phyloP scores from a whole-genome alignment of 2,888 invertebrate species.

The Odontomyia ornata region DNA sequence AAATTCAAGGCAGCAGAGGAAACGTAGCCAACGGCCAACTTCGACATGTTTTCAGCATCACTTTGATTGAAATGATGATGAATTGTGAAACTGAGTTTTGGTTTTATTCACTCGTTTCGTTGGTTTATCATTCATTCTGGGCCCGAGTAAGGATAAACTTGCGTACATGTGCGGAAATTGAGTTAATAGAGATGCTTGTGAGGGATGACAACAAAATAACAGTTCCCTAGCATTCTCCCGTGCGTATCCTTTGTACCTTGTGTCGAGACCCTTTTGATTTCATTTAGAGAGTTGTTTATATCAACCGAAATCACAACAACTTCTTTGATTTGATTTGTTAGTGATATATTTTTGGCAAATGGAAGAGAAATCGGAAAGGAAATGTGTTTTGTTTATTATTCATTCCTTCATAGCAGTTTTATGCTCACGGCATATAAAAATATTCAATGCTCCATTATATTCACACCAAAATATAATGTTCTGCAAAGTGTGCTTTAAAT shows the following conservation, averaged over 20 bases:
- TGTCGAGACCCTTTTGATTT: constrained; percentile 14
- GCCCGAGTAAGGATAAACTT: not conserved
- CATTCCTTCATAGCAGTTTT: too few relatives aligned
- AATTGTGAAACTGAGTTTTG: constrained; percentile 20
- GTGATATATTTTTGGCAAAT: not conserved
- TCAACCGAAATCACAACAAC: constrained; percentile 22
- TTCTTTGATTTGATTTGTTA: constrained; percentile 3
- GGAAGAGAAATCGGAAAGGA: not conserved
- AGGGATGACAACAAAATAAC: not conserved
- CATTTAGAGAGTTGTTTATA: constrained; percentile 26
- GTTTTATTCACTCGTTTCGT: constrained; percentile 15
- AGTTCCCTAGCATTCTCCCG: not conserved
- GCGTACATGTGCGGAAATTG: not conserved
- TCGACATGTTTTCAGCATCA: constrained; percentile 40
- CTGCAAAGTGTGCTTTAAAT: too few relatives aligned
- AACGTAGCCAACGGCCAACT: constrained; percentile 35
- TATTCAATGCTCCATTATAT: too few relatives aligned
- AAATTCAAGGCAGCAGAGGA: not conserved
- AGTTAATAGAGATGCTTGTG: constrained; percentile 2
- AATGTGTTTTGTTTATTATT: too few relatives aligned
- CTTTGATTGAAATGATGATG: constrained; percentile 40
- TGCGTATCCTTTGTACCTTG: not conserved
- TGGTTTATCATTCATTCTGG: not conserved
- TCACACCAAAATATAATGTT: too few relatives aligned
- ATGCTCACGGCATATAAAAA: too few relatives aligned